Conservation (phyloP, 2,113 vertebrate genomes). For the Spermophilus dauricus region DNA sequence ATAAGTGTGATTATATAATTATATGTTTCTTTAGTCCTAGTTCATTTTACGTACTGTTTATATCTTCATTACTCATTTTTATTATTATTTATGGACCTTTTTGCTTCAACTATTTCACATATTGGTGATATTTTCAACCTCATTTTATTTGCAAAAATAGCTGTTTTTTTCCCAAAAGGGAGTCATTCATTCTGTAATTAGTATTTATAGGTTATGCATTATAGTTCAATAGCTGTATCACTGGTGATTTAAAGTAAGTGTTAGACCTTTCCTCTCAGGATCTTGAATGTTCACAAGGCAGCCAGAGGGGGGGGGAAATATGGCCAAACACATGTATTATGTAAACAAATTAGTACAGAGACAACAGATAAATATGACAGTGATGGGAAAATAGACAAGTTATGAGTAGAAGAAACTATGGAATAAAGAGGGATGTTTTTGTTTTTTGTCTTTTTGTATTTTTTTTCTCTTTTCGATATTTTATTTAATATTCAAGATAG, state of each 20-base stretch:
- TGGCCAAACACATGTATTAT: neutral
- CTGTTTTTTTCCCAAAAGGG: neutral
- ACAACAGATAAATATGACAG: neutral
- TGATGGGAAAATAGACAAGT: neutral
- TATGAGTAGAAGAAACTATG: neutral
- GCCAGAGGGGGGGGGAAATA: neutral
- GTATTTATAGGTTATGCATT: neutral
- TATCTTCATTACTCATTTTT: neutral
- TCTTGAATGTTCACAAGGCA: neutral
- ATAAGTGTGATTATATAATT: neutral
- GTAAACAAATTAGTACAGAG: neutral
- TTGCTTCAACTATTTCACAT: neutral
- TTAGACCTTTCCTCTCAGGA: neutral
- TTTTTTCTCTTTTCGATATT: neutral
- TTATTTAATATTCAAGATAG: neutral
- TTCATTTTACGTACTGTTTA: neutral
- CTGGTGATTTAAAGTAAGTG: neutral
- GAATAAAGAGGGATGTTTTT: neutral
- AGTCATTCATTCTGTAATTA: neutral
- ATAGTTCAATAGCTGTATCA: neutral
- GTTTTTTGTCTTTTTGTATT: neutral
- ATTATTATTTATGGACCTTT: neutral
- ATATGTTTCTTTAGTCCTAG: neutral
- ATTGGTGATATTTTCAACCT: neutral
- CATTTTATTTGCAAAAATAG: neutral